Conservation (phyloP, 2,888 invertebrate species). For the Brenthis ino region DNA sequence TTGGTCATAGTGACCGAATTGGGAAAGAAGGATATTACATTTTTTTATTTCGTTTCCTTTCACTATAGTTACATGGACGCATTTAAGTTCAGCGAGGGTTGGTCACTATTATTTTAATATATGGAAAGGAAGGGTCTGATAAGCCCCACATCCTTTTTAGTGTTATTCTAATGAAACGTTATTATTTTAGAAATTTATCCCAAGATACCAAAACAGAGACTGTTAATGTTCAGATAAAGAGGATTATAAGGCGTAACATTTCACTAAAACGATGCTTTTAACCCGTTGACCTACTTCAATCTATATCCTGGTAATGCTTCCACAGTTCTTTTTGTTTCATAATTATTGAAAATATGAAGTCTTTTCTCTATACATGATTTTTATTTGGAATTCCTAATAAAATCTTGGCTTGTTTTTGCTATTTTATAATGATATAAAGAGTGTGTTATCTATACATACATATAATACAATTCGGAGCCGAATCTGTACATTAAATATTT, state of each 20-base stretch:
- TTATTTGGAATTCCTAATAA: background rate
- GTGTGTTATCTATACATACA: too few species aligned
- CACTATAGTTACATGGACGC: too few species aligned
- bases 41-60: too few species aligned
- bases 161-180: constrained; percentile 25
- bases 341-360: constrained; percentile 12
- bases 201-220: constrained; percentile 29
- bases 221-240: constrained; percentile 32
- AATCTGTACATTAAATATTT: too few species aligned
- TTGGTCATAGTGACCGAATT: too few species aligned
- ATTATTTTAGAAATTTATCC: constrained; percentile 30
- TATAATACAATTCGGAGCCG: too few species aligned
- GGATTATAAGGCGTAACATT: constrained; percentile 26
- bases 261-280: constrained; percentile 29
- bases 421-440: too few species aligned
- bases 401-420: background rate
- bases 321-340: background rate
- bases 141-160: constrained; percentile 25
- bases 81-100: background rate
- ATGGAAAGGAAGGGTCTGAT: constrained; percentile 26
- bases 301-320: constrained; percentile 1
- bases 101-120: background rate
- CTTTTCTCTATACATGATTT: background rate
- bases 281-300: constrained; percentile 30
- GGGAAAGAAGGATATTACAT: too few species aligned